A percentile compares a stretch with the other conserved stretches of the same genome.
Evolutionary conservation across 2,113 vertebrate genomes (phyloP).

Genomic region (Lagopus muta): DNA sequence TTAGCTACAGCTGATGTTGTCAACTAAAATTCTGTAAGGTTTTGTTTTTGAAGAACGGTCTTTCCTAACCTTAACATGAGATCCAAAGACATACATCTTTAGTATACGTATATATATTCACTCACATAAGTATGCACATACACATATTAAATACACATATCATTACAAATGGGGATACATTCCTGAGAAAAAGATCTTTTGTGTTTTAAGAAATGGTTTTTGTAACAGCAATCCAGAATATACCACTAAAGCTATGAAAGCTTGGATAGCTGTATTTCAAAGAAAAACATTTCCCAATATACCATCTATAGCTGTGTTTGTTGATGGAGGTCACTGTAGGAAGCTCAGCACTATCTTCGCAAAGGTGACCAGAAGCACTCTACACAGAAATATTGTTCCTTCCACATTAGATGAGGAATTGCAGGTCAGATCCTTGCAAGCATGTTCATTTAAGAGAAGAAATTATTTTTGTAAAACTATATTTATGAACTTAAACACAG

Average conservation of each 20-base stretch:
- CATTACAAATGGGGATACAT: accelerated
- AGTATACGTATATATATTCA: neutral
- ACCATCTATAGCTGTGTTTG: conserved; percentile 3
- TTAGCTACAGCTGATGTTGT: neutral
- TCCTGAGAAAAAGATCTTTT: conserved; percentile 1
- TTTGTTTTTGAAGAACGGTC: neutral
- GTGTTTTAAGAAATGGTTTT: neutral
- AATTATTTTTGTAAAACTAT: neutral
- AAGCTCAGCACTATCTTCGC: conserved; percentile 28
- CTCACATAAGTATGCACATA: neutral
- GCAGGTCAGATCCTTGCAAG: neutral
- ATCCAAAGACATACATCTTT: neutral
- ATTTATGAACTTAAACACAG: neutral
- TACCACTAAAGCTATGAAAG: neutral
- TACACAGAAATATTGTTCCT: neutral
- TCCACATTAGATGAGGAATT: conserved; percentile 36
- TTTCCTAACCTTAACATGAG: neutral
- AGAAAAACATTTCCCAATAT: neutral
- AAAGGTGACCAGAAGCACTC: neutral
- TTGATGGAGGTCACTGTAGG: neutral
- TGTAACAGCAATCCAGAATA: neutral
- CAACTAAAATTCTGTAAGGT: neutral
- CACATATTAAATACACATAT: neutral
- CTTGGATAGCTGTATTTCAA: neutral
- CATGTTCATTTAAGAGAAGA: neutral